Base-by-base conservation (phyloP, 1,140 invertebrate genomes). In the Fopius arisanus region DNA sequence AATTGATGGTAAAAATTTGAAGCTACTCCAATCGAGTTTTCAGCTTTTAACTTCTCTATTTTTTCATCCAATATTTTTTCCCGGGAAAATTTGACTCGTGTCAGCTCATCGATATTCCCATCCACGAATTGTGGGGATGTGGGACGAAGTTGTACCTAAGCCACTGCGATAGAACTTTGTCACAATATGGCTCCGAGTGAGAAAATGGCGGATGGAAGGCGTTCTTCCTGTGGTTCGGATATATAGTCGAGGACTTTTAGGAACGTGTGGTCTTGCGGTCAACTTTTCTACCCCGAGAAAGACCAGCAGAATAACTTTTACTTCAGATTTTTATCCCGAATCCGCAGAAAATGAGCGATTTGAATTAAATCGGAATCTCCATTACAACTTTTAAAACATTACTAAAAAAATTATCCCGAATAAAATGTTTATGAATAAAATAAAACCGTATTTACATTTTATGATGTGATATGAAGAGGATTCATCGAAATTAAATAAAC, bases 111-210 rank as follows among this genome's bases (percentile, higher is more conserved):
- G 54, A 59, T 59, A 59, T 59, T 59, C 54, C 54, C 6, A 59
- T 59, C 19, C 54, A 26, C 43, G 5, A 59, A 59, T 59, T 26
- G 54, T 59, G 54, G 5, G 54, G 5, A 10, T 7, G 23, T 23
- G 19, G 2, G n/a, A 12, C 21, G 16, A 59, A 59, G 19, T 59
- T 59, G 54, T 59, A 26, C 23, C 54, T 59, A 59, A 59, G 54
- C 54, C 54, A 59, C 54, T 59, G 23, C 3, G 54, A 59, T 59
- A 28, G 26, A 59, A 59, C 54, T 59, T 59, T 59, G 54, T 59
- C 54, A 59, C 54, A 59, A 59, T 59, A 59, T 59, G 54, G 54
- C 21, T 26, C 7, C 14, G 16, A 48, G 21, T 21, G 54, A 59
- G 54, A n/a, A n/a, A n/a, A 23, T 59, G 54, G 9, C 10, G 21